Evolutionary conservation across 2,113 vertebrate genomes (phyloP), one percentile per base, ranked within the genome.

Genomic region (Hydrochoerus hydrochaeris): DNA sequence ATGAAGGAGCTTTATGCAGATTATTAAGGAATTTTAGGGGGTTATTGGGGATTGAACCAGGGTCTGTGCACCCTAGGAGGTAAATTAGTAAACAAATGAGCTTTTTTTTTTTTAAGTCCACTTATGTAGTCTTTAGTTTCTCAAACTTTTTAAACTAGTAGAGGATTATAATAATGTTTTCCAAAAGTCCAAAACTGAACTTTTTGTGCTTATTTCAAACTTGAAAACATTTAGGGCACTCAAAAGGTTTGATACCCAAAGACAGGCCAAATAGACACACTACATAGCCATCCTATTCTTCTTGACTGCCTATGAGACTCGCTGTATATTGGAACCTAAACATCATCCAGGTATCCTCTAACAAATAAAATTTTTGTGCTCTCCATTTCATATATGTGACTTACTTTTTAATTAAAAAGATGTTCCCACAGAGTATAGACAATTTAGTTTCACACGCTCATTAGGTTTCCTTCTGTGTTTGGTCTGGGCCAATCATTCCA

Each of bases 391-490:
- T 32, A 26, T 28, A 5, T 16, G 14, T 35, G 38, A 60, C 63
- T 91, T 75, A 58, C 54, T 81, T 81, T 81, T 90, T 44, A 75
- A 69, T 77, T 60, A 90, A 93, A 89, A 95, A 91, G n/a, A 69
- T 7, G 86, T 41, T 69, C 20, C 69, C 28, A 22, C 67, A 60
- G 60, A 54, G 19, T n/a, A 82, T 10, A n/a, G 30, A 38, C 24
- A 57, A 82, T 32, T 85, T 35, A 7, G 32, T 63, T 92, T 90
- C 81, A 69, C 3, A 73, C 5, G 41, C 38, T 5, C 35, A 65
- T 63, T 41, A n/a, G 28, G 46, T 46, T 80, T 90, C 13, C 85
- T 62, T 41, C 54, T 84, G 32, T 60, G 32, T 92, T 82, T 85
- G 14, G 41, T 92, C 77, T 92, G 26, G 32, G 26, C 77, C 75